These are phyloP conservation scores for Macrosteles quadrilineatus DNA, from an alignment of 1,140 invertebrate species.

Conservation along the genomic window DNA sequence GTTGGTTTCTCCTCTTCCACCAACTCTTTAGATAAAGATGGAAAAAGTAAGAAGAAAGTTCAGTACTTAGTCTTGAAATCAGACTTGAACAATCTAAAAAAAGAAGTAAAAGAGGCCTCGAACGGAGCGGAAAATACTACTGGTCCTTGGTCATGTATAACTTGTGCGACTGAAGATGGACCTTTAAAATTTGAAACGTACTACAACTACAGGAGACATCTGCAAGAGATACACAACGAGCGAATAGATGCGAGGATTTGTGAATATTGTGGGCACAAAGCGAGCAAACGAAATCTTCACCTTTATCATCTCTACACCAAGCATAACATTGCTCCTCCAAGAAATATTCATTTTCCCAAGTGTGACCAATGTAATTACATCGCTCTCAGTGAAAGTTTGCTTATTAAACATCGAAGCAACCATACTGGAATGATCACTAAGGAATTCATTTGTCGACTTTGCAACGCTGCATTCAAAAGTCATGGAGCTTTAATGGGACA, in stretches of 20 bases:
- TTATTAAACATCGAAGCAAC: slow-evolving; percentile 60
- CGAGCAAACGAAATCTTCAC: slow-evolving; percentile 71
- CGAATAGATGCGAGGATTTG: slow-evolving; percentile 77
- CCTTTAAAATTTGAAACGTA: slow-evolving; percentile 72
- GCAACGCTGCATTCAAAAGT: slow-evolving; percentile 55
- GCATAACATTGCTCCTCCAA: slow-evolving; percentile 72
- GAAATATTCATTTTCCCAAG: slow-evolving; percentile 69
- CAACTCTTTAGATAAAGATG: slow-evolving; percentile 42
- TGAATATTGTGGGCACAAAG: slow-evolving; percentile 80
- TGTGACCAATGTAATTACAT: slow-evolving; percentile 75
- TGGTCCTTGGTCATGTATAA: slow-evolving; percentile 68
- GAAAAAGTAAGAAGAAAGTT: slow-evolving; percentile 51
- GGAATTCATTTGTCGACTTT: slow-evolving; percentile 51
- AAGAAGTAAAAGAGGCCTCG: neutral
- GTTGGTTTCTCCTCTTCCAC: neutral
- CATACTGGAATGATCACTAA: slow-evolving; percentile 42
- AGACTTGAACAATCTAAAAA: slow-evolving; percentile 41
- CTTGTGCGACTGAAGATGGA: slow-evolving; percentile 63
- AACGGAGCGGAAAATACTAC: slow-evolving; percentile 31
- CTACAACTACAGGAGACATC: slow-evolving; percentile 74
- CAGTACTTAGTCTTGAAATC: slow-evolving; percentile 58
- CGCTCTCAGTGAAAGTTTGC: slow-evolving; percentile 64
- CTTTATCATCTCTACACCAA: slow-evolving; percentile 80
- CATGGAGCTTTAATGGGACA: slow-evolving; percentile 54
- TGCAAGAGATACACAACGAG: slow-evolving; percentile 78